Base-by-base conservation (phyloP, 2,113 vertebrate genomes). In the Ptilorrhoa leucosticta region DNA sequence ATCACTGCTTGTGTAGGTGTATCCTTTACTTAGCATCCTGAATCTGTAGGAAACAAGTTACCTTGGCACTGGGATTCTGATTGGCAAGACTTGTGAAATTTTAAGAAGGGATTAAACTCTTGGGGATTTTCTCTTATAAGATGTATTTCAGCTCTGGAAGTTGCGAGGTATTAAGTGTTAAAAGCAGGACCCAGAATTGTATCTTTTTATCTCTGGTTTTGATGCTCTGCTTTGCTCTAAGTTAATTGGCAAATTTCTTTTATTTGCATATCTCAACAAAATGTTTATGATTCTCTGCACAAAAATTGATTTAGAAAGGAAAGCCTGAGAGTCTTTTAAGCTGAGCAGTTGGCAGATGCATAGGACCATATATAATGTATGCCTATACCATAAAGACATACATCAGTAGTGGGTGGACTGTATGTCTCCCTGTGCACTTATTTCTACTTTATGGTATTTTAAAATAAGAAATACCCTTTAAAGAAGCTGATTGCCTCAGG, bases 391-490 rank as follows among this genome's bases (percentile, higher is more conserved):
- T 81, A 66, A 87, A 92, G 88, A n/a, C 65, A 83, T 69, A 65
- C 15, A 93, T 83, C 80, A 83, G 77, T 48, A 81, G 96, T 91
- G 64, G 96, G 82, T 60, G 86, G 93, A 73, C 79, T 80, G 31
- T 87, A 35, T 69, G 64, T 78, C 70, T 87, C 88, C 92, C 66
- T 61, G 37, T 94, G 60, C 33, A 68, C 86, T 94, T 93, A 92
- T 81, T 92, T 83, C 85, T 95, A 73, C 54, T 94, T 96, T 89
- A 90, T 82, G 73, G 37, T 48, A 87, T 78, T 93, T 95, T 78
- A 95, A 94, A 96, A 88, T 93, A 93, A 93, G 90, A 90, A 92
- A 90, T 94, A 93, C 61, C 57, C 75, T 91, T 95, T 95, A 91
- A 87, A 94, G 81, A 88, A 89, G 82, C 40, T 16, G 53, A 93